Conservation (phyloP, 2,113 vertebrate species). For the Jaculus jaculus region DNA sequence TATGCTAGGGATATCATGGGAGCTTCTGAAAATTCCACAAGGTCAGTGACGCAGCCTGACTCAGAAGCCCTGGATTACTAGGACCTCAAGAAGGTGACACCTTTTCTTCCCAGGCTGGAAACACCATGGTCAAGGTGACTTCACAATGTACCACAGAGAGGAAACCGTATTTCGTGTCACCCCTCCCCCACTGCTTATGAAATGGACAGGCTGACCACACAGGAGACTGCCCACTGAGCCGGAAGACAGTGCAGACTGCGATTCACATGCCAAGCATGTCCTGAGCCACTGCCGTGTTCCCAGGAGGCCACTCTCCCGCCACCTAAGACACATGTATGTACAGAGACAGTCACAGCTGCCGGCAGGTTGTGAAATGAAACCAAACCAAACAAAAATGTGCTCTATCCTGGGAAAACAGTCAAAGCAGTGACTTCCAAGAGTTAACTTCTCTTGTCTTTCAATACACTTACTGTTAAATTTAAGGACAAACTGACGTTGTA, state of each 20-base stretch:
- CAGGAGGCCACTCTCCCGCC: not conserved
- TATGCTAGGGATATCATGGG: fast-evolving
- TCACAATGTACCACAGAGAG: fast-evolving
- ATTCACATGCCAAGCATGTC: not conserved
- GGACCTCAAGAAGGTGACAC: not conserved
- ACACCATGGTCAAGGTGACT: not conserved
- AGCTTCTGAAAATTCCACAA: not conserved
- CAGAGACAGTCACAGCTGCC: not conserved
- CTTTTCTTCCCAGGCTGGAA: not conserved
- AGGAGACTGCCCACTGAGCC: too few relatives aligned
- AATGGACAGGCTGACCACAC: not conserved
- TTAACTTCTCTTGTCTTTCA: not conserved
- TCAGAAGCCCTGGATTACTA: not conserved
- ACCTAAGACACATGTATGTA: not conserved
- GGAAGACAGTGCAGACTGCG: too few relatives aligned
- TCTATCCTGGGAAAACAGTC: not conserved
- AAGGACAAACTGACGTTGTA: not conserved
- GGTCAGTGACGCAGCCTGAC: not conserved
- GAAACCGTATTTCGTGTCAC: fast-evolving
- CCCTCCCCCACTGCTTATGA: too few relatives aligned
- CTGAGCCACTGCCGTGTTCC: not conserved
- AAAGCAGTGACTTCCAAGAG: not conserved
- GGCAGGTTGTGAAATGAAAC: not conserved
- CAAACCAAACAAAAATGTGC: too few relatives aligned
- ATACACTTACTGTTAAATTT: not conserved